phyloP scores from a whole-genome alignment of 2,797 vertebrate species.

The Myotis myotis region DNA sequence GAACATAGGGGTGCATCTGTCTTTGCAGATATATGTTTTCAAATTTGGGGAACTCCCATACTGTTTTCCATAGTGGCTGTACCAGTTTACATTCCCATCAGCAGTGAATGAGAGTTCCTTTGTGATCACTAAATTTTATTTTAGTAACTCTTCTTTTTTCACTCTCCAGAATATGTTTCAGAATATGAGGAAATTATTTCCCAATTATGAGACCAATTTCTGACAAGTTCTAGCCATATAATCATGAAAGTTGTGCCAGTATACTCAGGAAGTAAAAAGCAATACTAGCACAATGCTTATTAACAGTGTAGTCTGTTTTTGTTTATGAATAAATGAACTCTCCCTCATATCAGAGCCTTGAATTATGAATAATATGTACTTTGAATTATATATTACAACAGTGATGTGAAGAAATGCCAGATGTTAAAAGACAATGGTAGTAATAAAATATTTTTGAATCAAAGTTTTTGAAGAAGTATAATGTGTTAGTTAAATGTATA shows the following conservation, averaged over 20 bases:
- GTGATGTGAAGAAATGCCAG: neutral
- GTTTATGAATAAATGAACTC: constrained; percentile 52
- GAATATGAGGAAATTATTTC: constrained; percentile 43
- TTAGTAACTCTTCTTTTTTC: constrained; percentile 6
- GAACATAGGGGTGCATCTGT: neutral
- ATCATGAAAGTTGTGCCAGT: constrained; percentile 10
- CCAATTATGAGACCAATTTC: neutral
- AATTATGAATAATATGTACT: constrained; percentile 17
- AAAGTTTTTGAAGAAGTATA: neutral
- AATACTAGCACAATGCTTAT: neutral
- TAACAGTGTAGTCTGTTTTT: neutral
- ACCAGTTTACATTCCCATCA: neutral
- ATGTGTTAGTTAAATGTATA: neutral
- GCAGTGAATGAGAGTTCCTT: neutral
- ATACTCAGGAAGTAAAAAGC: neutral
- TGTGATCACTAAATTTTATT: constrained; percentile 35
- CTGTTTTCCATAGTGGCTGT: neutral
- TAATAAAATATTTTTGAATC: constrained; percentile 20
- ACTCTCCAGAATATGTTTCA: constrained; percentile 19
- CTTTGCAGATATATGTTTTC: neutral
- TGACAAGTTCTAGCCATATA: constrained; percentile 19
- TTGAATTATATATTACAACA: constrained; percentile 37
- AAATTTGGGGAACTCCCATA: no score
- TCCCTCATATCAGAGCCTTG: neutral
- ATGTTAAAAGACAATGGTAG: constrained; percentile 49